Evolutionary conservation across 2,888 invertebrate species (phyloP).

Genomic region (Ctenicera cuprea): DNA sequence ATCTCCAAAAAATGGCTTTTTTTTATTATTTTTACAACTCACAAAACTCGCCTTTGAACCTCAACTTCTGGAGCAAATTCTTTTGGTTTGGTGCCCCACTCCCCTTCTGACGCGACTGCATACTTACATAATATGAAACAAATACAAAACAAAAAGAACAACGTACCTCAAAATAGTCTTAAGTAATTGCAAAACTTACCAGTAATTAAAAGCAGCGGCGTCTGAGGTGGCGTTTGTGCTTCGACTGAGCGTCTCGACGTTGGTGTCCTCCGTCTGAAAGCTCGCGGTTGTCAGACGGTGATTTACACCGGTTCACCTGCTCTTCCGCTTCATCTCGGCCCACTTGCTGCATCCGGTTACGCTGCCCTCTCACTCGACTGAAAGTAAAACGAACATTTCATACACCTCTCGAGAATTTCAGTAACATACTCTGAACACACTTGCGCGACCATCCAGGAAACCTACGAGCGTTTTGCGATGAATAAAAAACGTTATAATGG

Average conservation of each 20-base stretch:
- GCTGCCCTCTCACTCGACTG: conserved; percentile 55
- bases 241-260: conserved; percentile 48
- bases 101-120: too few species aligned
- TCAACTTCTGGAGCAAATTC: too few species aligned
- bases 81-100: too few species aligned
- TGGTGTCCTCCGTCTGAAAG: conserved; percentile 46
- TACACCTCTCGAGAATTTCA: conserved; percentile 28
- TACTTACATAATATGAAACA: too few species aligned
- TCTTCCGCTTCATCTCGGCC: conserved; percentile 67
- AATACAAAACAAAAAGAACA: too few species aligned
- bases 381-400: conserved; percentile 54
- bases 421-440: conserved; percentile 18
- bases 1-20: too few species aligned
- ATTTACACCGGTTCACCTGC: conserved; percentile 67
- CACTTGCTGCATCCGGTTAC: conserved; percentile 60
- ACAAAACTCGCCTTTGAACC: too few species aligned
- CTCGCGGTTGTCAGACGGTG: conserved; percentile 60
- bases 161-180: not conserved
- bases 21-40: too few species aligned
- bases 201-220: conserved; percentile 30
- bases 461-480: not conserved
- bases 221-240: conserved; percentile 31
- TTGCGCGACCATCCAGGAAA: conserved; percentile 9
- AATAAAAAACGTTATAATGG: conserved; percentile 3
- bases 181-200: conserved; percentile 28